Evolutionary conservation across 2,797 vertebrate species (phyloP).

Genomic region (Macrochelys suwanniensis): DNA sequence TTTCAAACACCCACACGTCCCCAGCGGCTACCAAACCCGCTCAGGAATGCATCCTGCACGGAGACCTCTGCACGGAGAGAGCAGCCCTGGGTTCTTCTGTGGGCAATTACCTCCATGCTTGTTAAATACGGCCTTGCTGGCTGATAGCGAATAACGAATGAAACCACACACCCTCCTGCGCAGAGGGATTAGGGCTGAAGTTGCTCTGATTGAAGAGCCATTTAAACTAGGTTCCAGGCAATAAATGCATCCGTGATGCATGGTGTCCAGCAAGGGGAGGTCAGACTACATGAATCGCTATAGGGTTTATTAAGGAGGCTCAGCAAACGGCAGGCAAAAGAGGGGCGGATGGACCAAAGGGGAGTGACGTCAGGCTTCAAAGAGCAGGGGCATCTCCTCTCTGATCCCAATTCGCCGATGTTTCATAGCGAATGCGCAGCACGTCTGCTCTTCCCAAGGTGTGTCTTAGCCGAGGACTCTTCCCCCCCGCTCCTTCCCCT

Average conservation of each 20-base stretch:
- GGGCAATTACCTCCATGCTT: not conserved
- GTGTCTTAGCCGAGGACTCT: not conserved
- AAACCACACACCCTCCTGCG: conserved; percentile 13
- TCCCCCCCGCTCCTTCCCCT: not conserved
- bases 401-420: not conserved
- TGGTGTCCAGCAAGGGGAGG: conserved; percentile 2
- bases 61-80: not conserved
- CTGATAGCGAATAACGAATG: not conserved
- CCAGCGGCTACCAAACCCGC: not conserved
- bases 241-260: conserved; percentile 26
- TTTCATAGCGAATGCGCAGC: not conserved
- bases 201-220: conserved; percentile 31
- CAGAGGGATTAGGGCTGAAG: not conserved
- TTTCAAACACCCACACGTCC: not conserved
- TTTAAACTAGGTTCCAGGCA: conserved; percentile 32
- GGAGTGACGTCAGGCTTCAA: accelerated
- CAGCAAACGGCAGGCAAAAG: conserved; percentile 2
- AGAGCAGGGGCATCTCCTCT: conserved; percentile 16
- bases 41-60: not conserved
- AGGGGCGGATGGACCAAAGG: not conserved
- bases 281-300: conserved; percentile 1
- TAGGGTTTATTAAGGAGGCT: not conserved
- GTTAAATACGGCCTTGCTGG: not conserved
- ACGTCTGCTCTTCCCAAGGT: not conserved
- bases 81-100: not conserved